Evolutionary conservation across 1,140 invertebrate genomes (phyloP), one percentile per base, ranked within the genome.

Genomic region (Aphis craccivora): DNA sequence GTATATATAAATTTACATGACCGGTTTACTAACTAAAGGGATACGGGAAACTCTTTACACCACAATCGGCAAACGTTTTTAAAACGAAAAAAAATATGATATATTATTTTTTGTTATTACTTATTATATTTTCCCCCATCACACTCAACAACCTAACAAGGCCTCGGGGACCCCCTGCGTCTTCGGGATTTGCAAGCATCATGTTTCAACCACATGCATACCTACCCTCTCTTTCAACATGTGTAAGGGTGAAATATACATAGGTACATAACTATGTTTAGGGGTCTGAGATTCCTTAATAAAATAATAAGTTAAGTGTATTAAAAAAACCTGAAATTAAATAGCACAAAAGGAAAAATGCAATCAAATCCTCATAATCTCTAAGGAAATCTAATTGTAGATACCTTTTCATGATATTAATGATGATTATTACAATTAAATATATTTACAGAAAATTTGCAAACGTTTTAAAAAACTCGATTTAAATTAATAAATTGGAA

Each of bases 1-100:
- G 45, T 92, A 83, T 76, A 83, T 93, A 93, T 93, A 81, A 55
- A 93, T 93, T 93, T 93, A 86, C 91, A 93, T 25, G 91, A 93
- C 91, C 91, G 91, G 91, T 93, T 93, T 86, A 37, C 7, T 53
- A 92, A 84, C 67, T 84, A 53, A 93, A 93, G 91, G 51, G 91
- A 93, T 51, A 51, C 35, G 37, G 35, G 45, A 76, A 76, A 45
- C 37, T 48, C 87, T 89, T 55, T 89, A 67, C 55, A 48, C 35
- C 23, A 35, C 55, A 37, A 86, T 53, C 23, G 25, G 48, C 48
- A 83, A 43, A 83, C 90, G 48, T 93, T 53, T 86, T 55, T 55
- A 93, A 93, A 86, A 53, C 0, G 83, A 37, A 83, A 67, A 84
- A 83, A 84, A 83, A 93, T 51, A 83, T n/a, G 25, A 93, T 86